These are phyloP conservation scores for Pipa parva DNA, from an alignment of 2,113 vertebrate species.

Conservation along the genomic window DNA sequence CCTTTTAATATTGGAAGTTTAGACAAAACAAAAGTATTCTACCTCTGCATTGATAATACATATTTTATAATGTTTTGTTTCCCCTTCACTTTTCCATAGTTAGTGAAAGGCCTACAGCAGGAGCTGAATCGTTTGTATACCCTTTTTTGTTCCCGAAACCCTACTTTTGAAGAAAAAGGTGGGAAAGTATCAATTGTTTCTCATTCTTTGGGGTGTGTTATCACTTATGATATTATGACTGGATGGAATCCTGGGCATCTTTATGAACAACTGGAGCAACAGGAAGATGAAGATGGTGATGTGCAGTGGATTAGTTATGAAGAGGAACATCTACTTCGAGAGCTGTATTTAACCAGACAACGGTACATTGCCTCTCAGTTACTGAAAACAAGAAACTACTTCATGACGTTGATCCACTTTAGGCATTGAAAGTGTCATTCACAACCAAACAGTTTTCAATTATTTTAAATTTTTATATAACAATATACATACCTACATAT, in stretches of 20 bases:
- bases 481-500: no score
- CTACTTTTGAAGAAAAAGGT: constrained; percentile 83
- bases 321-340: constrained; percentile 79
- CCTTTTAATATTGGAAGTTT: no score
- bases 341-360: constrained; percentile 75
- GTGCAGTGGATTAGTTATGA: constrained; percentile 77
- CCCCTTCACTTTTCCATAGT: constrained; percentile 57
- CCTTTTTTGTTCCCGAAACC: constrained; percentile 95
- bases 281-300: constrained; percentile 77
- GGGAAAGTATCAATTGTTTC: constrained; percentile 97
- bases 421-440: no score
- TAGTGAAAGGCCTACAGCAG: constrained; percentile 91
- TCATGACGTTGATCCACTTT: no score
- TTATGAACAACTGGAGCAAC: constrained; percentile 81
- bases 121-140: constrained; percentile 91
- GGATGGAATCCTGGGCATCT: constrained; percentile 93
- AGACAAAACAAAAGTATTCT: no score
- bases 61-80: background rate
- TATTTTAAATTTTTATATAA: no score
- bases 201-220: constrained; percentile 94
- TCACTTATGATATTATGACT: constrained; percentile 96
- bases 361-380: constrained; percentile 64
- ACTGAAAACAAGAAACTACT: no score
- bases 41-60: no score
- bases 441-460: no score